phyloP scores from a whole-genome alignment of 2,797 vertebrate species.

The Rhabdomys pumilio region DNA sequence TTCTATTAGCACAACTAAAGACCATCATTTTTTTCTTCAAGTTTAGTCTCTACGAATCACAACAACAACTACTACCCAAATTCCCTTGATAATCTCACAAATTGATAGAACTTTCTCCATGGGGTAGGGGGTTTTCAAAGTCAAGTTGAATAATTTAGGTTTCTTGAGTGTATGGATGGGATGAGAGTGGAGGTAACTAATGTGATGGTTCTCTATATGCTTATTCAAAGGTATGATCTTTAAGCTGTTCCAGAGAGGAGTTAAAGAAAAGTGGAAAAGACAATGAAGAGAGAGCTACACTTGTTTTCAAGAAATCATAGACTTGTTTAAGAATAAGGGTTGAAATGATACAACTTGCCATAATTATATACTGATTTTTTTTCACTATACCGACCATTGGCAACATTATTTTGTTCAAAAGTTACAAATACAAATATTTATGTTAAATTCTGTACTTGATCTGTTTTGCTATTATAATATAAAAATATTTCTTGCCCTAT shows the following conservation, averaged over 20 bases:
- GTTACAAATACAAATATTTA: background rate
- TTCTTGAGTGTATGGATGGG: background rate
- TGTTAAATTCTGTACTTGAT: background rate
- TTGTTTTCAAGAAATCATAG: background rate
- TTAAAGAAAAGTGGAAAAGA: background rate
- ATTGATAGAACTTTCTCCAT: background rate
- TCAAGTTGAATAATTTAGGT: background rate
- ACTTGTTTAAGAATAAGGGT: background rate
- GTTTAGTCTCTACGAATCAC: background rate
- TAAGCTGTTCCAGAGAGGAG: background rate
- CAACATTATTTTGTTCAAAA: background rate
- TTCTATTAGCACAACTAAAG: conserved; percentile 47
- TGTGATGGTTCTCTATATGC: background rate
- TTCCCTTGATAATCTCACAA: background rate
- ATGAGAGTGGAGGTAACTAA: background rate
- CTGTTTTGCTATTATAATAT: conserved; percentile 8
- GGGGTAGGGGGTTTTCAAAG: background rate
- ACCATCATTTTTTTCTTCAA: background rate
- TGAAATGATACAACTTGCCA: background rate
- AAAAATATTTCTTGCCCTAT: background rate
- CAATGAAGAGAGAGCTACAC: background rate
- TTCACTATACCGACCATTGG: background rate
- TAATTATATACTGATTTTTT: background rate
- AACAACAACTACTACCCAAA: background rate
- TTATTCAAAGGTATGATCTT: background rate